Base-by-base conservation (phyloP, 2,888 invertebrate genomes). In the Lasiommata megera region DNA sequence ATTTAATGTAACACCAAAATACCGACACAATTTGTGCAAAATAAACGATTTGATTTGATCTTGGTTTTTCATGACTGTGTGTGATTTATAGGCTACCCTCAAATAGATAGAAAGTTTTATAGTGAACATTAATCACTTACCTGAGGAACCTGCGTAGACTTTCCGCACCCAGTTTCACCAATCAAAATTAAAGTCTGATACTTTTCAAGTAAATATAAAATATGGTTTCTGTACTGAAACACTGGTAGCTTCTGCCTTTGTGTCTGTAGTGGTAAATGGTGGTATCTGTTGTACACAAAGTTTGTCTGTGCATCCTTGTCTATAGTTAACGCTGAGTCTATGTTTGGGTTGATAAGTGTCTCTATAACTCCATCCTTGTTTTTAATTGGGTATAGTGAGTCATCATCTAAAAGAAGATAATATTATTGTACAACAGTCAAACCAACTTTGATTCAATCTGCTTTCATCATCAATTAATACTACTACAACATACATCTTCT, bases 151-250 rank as follows among this genome's bases (percentile, higher is more conserved):
- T 98, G 98, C 0, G 98, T 99, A 75, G 98, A 98, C 85, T 99
- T 97, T 34, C 99, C 98, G 69, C 96, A 97, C 23, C 99, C 99
- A 1, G 99, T 98, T 80, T 99, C 99, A 1, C 99, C 99, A 40
- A 96, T 93, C 55, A 97, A 86, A 52, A 99, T 94, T 44, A 99
- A 86, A 0, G 96, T 96, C 82, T 98, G 98, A 84, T 95, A 95
- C 65, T 95, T 95, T 82, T 99, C 98, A 70, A 99, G 82, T 43
- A 88, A 80, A 58, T 98, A 98, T 51, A 99, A 88, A 52, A 99
- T 96, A 70, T 98, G 96, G 75, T 94, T 95, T 58, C 95, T 92
- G 69, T 96, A 94, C 78, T 96, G 95, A 75, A 95, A 97, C 63
- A 98, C 97, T 0, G 98, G 98, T 55, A 99, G 86, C 72, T 94